phyloP scores from a whole-genome alignment of 2,797 vertebrate genomes.

The Cossypha niveicapilla region DNA sequence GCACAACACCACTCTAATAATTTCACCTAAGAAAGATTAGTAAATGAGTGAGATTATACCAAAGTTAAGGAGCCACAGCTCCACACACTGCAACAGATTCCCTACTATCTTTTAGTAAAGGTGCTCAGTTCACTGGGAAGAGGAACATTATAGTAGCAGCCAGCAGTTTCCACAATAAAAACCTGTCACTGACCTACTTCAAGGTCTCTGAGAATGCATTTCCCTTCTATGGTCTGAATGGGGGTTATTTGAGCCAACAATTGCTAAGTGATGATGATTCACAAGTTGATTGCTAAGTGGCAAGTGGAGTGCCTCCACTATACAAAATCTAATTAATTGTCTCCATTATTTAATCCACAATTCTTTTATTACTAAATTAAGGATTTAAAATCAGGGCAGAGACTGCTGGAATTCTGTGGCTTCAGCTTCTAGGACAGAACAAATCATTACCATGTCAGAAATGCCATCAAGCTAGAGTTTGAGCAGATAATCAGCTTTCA shows the following conservation, averaged over 20 bases:
- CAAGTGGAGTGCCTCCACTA: neutral
- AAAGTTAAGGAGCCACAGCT: neutral
- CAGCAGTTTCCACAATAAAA: neutral
- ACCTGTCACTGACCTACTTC: neutral
- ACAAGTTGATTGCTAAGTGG: neutral
- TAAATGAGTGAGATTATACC: neutral
- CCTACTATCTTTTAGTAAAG: neutral
- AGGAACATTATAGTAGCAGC: neutral
- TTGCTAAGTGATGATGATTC: neutral
- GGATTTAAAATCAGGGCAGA: neutral
- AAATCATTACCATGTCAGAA: neutral
- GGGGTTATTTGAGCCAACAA: neutral
- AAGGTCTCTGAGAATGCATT: neutral
- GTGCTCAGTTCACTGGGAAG: neutral
- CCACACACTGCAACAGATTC: neutral
- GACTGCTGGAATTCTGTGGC: neutral
- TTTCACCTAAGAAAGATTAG: neutral
- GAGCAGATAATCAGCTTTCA: neutral
- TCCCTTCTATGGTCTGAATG: neutral
- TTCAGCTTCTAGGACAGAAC: neutral
- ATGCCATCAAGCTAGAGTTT: neutral
- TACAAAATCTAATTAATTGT: neutral
- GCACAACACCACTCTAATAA: neutral
- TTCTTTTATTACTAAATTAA: neutral
- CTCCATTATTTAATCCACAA: neutral